A percentile compares a stretch with the other conserved stretches of the same genome.
phyloP scores from a whole-genome alignment of 2,888 invertebrate genomes.

The Melolontha melolontha region DNA sequence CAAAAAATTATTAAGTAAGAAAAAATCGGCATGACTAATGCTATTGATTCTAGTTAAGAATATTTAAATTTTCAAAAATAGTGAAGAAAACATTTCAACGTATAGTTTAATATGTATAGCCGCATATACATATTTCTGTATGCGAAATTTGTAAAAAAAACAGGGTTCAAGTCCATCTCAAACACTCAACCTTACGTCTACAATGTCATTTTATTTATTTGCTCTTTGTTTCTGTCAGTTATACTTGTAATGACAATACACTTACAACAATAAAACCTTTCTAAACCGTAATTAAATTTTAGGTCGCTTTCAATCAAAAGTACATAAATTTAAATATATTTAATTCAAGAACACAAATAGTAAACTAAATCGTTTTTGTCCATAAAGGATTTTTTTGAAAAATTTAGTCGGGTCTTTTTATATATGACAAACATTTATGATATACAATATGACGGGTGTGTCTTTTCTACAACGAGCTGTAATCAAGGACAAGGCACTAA shows the following conservation, averaged over 20 bases:
- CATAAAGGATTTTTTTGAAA: constrained; percentile 9
- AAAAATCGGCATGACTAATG: too few relatives aligned
- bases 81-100: too few relatives aligned
- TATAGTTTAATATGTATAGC: constrained; percentile 8
- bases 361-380: neutral
- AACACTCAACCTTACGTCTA: constrained; percentile 3
- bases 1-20: too few relatives aligned
- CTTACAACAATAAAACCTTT: constrained; percentile 1
- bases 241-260: neutral
- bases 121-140: constrained; percentile 1
- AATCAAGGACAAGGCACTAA: neutral
- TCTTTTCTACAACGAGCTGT: neutral
- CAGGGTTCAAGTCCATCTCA: neutral
- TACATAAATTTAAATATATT: neutral
- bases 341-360: constrained; percentile 8
- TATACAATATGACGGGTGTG: constrained; percentile 4
- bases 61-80: too few relatives aligned
- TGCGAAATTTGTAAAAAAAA: constrained; percentile 8
- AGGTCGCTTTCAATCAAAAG: constrained; percentile 10
- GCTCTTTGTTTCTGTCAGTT: constrained; percentile 10
- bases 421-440: neutral
- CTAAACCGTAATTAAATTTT: constrained; percentile 15
- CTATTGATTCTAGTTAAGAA: too few relatives aligned
- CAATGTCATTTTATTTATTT: constrained; percentile 1
- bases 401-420: neutral